Evolutionary conservation across 2,797 vertebrate species (phyloP).

Genomic region (Acanthopagrus latus): DNA sequence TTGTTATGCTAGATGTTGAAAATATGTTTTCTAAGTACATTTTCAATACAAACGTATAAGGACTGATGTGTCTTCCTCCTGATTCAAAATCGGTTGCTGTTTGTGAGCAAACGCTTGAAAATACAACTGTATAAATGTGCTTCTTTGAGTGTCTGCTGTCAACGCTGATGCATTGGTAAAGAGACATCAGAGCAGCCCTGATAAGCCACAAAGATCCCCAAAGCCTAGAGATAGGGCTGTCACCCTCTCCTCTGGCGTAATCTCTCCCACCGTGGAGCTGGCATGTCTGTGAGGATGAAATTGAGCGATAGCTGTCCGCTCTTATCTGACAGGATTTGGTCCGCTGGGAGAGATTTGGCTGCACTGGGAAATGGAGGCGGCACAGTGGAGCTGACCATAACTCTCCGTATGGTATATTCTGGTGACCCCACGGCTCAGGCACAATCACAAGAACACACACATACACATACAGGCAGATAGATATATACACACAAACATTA

Average conservation of each 20-base stretch:
- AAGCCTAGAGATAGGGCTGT: conserved; percentile 64
- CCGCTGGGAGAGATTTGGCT: conserved; percentile 75
- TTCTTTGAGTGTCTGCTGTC: conserved; percentile 40
- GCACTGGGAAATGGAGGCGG: conserved; percentile 65
- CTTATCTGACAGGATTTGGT: conserved; percentile 79
- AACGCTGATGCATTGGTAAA: conserved; percentile 68
- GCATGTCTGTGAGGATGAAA: conserved; percentile 74
- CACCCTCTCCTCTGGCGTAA: conserved; percentile 69
- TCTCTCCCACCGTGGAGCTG: conserved; percentile 64
- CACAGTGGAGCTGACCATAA: conserved; percentile 68
- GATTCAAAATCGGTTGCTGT: conserved; percentile 2
- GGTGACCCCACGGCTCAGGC: conserved; percentile 56
- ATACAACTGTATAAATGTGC: conserved; percentile 37
- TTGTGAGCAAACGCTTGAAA: conserved; percentile 7
- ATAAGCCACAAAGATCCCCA: conserved; percentile 73
- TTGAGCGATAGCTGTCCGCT: conserved; percentile 79
- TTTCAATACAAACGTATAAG: background rate
- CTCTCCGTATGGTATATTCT: conserved; percentile 55
- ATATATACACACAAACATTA: conserved; percentile 33
- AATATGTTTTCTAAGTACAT: conserved; percentile 7
- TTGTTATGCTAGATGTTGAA: conserved; percentile 14
- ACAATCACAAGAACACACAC: conserved; percentile 39
- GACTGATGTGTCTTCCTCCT: conserved; percentile 8
- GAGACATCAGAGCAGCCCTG: conserved; percentile 69
- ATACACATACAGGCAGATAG: conserved; percentile 12